Conservation (phyloP, 2,797 vertebrate species). For the Diceros bicornis region DNA sequence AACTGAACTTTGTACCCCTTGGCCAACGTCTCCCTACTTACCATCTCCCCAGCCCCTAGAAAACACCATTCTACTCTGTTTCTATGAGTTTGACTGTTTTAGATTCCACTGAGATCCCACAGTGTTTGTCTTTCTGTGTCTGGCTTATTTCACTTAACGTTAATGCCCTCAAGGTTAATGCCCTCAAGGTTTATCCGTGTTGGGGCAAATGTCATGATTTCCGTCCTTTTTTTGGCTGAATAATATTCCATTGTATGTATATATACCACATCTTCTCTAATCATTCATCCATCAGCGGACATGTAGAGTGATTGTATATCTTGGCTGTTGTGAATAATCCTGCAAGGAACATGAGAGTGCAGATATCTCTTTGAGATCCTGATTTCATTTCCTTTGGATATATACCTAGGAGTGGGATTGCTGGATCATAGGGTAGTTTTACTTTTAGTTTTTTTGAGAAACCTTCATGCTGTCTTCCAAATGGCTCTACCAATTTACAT, state of each 20-base stretch:
- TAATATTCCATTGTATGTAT: not conserved
- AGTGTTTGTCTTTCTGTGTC: not conserved
- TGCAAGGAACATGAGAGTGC: too few relatives aligned
- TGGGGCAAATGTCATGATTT: not conserved
- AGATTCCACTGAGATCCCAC: not conserved
- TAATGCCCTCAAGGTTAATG: not conserved
- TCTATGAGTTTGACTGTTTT: not conserved
- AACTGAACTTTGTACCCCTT: not conserved
- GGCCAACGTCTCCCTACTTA: not conserved
- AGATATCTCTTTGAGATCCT: too few relatives aligned
- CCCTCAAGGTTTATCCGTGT: not conserved
- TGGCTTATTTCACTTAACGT: not conserved
- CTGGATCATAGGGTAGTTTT: too few relatives aligned
- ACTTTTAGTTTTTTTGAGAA: too few relatives aligned
- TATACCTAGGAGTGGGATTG: too few relatives aligned
- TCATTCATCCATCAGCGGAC: not conserved
- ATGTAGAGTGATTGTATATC: too few relatives aligned
- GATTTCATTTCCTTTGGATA: too few relatives aligned
- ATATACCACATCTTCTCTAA: not conserved
- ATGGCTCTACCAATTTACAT: too few relatives aligned
- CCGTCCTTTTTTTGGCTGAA: not conserved
- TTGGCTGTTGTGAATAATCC: too few relatives aligned
- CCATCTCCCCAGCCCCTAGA: not conserved
- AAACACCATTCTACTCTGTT: not conserved
- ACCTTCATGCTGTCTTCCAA: too few relatives aligned